A percentile compares a stretch with the other conserved stretches of the same genome.
Conservation (phyloP, 2,113 vertebrate species). For the Scortum barcoo region DNA sequence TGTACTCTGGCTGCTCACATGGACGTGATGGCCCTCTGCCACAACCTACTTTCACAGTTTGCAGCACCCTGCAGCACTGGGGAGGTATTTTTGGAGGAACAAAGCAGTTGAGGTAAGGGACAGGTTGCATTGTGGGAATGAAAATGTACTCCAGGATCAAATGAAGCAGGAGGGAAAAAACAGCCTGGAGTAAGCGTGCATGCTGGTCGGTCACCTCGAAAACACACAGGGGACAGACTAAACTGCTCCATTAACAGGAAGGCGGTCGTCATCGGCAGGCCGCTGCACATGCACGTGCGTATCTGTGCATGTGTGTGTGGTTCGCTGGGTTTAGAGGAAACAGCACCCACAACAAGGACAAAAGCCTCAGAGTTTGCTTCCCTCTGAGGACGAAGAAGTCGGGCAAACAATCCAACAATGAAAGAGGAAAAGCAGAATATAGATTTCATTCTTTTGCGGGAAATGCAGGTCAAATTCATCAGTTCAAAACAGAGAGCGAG, state of each 20-base stretch:
- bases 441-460: slow-evolving; percentile 62
- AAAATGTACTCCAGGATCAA: slow-evolving; percentile 55
- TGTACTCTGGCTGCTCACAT: slow-evolving; percentile 12
- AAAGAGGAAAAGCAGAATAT: slow-evolving; percentile 71
- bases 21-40: slow-evolving; percentile 45
- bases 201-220: slow-evolving; percentile 21
- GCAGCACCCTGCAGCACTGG: slow-evolving; percentile 38
- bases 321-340: slow-evolving; percentile 40
- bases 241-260: slow-evolving; percentile 68
- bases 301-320: slow-evolving; percentile 6
- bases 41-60: slow-evolving; percentile 68
- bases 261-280: slow-evolving; percentile 2
- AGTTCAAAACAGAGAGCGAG: slow-evolving; percentile 36
- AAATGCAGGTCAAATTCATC: slow-evolving; percentile 50
- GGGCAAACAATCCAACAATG: slow-evolving; percentile 63
- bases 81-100: slow-evolving; percentile 57
- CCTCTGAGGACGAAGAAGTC: slow-evolving; percentile 35
- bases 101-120: slow-evolving; percentile 58
- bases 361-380: slow-evolving; percentile 62
- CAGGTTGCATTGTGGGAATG: slow-evolving; percentile 56
- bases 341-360: slow-evolving; percentile 57
- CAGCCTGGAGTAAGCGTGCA: slow-evolving; percentile 29
- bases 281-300: slow-evolving; percentile 31
- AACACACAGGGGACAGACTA: slow-evolving; percentile 67
- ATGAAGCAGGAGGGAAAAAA: slow-evolving; percentile 48